These are phyloP conservation scores for Drosophila phalerata DNA, from an alignment of 2,888 invertebrate genomes.

Conservation along the genomic window DNA sequence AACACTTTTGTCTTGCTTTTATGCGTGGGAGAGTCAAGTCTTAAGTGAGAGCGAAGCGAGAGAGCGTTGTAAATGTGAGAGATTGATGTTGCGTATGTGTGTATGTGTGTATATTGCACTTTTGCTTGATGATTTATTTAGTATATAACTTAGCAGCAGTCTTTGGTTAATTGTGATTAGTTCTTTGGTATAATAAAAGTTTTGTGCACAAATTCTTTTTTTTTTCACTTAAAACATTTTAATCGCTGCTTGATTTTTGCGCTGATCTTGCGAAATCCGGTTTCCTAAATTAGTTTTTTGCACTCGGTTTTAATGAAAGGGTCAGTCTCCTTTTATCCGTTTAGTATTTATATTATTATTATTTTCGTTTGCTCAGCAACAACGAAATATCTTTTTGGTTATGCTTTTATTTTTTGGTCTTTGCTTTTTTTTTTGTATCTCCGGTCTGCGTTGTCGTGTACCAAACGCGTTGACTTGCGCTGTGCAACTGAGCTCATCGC, in stretches of 20 bases:
- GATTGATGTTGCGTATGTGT: slow-evolving; percentile 1
- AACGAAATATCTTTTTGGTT: slow-evolving; percentile 14
- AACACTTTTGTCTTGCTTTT: slow-evolving; percentile 37
- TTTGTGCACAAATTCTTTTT: slow-evolving; percentile 36
- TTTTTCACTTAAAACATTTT: slow-evolving; percentile 59
- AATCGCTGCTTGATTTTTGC: slow-evolving; percentile 29
- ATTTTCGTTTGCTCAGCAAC: slow-evolving; percentile 28
- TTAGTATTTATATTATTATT: slow-evolving; percentile 9
- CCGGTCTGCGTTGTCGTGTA: slow-evolving; percentile 56
- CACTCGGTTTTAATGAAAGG: slow-evolving; percentile 47
- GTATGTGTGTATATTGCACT: slow-evolving; percentile 62
- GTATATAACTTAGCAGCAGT: slow-evolving; percentile 39
- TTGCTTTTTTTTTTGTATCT: slow-evolving; percentile 31
- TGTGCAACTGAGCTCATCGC: slow-evolving; percentile 78
- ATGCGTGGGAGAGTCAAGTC: slow-evolving; percentile 7
- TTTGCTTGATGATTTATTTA: slow-evolving; percentile 36
- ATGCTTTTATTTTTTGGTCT: slow-evolving; percentile 32
- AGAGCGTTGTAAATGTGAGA: neutral
- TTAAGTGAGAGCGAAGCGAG: slow-evolving; percentile 6
- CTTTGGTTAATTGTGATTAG: slow-evolving; percentile 59
- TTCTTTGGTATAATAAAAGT: slow-evolving; percentile 61
- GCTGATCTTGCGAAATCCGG: slow-evolving; percentile 63
- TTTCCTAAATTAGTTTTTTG: slow-evolving; percentile 73
- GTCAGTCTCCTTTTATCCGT: slow-evolving; percentile 45
- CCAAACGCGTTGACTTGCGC: slow-evolving; percentile 73